phyloP scores from a whole-genome alignment of 2,113 vertebrate genomes.

The Epinephelus fuscoguttatus region DNA sequence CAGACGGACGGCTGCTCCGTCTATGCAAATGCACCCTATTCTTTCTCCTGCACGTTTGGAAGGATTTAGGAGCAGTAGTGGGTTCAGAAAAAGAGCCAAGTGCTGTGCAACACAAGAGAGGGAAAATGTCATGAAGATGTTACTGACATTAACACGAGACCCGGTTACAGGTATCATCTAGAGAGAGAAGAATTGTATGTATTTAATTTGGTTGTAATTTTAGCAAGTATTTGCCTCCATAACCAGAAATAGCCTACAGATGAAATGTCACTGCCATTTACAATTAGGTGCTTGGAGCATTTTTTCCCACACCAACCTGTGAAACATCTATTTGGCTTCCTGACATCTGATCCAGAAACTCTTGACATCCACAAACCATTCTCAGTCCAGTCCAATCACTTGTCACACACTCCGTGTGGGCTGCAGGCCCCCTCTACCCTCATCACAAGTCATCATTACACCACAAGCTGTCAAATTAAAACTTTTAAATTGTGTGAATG shows the following conservation, averaged over 20 bases:
- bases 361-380: conserved; percentile 53
- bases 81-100: not conserved
- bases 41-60: not conserved
- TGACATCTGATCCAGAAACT: conserved; percentile 62
- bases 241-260: conserved; percentile 1
- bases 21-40: conserved; percentile 27
- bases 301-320: conserved; percentile 25
- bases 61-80: conserved; percentile 6
- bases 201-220: not conserved
- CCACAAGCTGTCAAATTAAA: conserved; percentile 84
- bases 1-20: conserved; percentile 30
- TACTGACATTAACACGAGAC: not conserved
- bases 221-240: conserved; percentile 8
- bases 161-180: not conserved
- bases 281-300: conserved; percentile 13
- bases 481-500: conserved; percentile 79
- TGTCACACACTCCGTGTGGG: conserved; percentile 48
- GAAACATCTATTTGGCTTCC: conserved; percentile 61
- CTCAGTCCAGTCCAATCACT: conserved; percentile 61
- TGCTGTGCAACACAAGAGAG: not conserved
- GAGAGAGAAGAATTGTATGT: not conserved
- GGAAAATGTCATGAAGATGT: not conserved
- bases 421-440: conserved; percentile 47
- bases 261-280: conserved; percentile 44
- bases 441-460: conserved; percentile 76